A percentile compares a stretch with the other conserved stretches of the same genome.
phyloP scores from a whole-genome alignment of 2,888 invertebrate genomes.

The Sinhomidia bicolor region DNA sequence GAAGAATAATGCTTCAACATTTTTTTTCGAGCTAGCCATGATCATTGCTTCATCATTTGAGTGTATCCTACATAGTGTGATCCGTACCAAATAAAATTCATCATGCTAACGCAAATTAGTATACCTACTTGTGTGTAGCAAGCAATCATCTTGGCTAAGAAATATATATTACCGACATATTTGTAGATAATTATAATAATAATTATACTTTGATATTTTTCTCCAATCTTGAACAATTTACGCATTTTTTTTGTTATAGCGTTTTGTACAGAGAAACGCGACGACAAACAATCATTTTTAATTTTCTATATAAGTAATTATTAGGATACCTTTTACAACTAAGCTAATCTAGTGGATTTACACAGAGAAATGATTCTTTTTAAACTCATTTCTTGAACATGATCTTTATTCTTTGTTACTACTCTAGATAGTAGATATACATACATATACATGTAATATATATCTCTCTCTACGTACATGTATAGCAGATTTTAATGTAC shows the following conservation, averaged over 20 bases:
- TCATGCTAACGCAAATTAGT: neutral
- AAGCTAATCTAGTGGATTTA: no score
- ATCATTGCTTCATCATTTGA: slow-evolving; percentile 30
- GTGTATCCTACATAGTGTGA: slow-evolving; percentile 3
- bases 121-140: neutral
- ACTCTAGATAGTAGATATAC: no score
- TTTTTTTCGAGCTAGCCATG: slow-evolving; percentile 30
- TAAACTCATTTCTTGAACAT: slow-evolving; percentile 34
- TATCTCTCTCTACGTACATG: no score
- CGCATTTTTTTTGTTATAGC: slow-evolving; percentile 26
- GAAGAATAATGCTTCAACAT: neutral
- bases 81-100: neutral
- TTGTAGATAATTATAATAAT: no score
- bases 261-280: neutral
- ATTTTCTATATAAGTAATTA: slow-evolving; percentile 22
- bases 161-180: no score
- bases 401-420: slow-evolving; percentile 50
- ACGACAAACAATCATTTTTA: neutral
- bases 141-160: neutral
- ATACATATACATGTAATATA: no score
- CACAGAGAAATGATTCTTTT: slow-evolving; percentile 4
- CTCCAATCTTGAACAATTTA: neutral
- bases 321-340: no score
- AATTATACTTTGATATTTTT: no score
- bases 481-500: no score